phyloP scores from a whole-genome alignment of 2,888 invertebrate genomes.

The Falcaria lacertinaria region DNA sequence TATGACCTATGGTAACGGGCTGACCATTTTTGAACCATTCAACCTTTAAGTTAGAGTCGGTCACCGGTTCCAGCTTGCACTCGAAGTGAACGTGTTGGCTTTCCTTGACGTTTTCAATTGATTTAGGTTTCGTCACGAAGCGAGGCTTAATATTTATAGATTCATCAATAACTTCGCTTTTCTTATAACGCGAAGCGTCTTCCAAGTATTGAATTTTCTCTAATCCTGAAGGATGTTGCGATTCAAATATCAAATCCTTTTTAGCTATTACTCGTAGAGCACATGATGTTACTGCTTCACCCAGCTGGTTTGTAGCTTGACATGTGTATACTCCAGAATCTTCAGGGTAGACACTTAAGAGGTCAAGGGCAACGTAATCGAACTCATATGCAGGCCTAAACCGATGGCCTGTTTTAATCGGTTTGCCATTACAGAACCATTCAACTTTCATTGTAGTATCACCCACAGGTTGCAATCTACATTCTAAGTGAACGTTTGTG shows the following conservation, averaged over 20 bases:
- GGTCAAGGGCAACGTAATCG: constrained; percentile 97
- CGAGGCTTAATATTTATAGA: constrained; percentile 89
- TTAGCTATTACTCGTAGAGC: constrained; percentile 93
- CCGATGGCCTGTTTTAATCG: constrained; percentile 94
- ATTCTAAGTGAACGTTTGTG: constrained; percentile 95
- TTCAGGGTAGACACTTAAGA: constrained; percentile 97
- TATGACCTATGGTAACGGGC: constrained; percentile 95
- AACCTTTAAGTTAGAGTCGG: constrained; percentile 96
- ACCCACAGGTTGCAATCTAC: constrained; percentile 93
- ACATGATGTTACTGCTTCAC: constrained; percentile 96
- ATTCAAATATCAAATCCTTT: constrained; percentile 91
- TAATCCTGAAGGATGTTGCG: constrained; percentile 93
- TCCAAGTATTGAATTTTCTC: constrained; percentile 96
- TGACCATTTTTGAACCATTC: constrained; percentile 98
- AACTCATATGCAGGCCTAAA: constrained; percentile 98
- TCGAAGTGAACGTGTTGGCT: constrained; percentile 98
- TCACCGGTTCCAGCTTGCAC: constrained; percentile 97
- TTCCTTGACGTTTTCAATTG: constrained; percentile 90
- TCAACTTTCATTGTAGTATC: constrained; percentile 95
- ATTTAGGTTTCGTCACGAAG: constrained; percentile 93
- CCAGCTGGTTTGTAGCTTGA: constrained; percentile 95
- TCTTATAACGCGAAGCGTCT: constrained; percentile 91
- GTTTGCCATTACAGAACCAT: constrained; percentile 97
- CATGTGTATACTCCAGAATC: constrained; percentile 98
- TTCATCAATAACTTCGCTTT: constrained; percentile 90